Percentiles rank a stretch among this genome's conserved stretches.
These are phyloP conservation scores for Hyles vespertilio DNA, from an alignment of 1,140 invertebrate species.

Conservation along the genomic window DNA sequence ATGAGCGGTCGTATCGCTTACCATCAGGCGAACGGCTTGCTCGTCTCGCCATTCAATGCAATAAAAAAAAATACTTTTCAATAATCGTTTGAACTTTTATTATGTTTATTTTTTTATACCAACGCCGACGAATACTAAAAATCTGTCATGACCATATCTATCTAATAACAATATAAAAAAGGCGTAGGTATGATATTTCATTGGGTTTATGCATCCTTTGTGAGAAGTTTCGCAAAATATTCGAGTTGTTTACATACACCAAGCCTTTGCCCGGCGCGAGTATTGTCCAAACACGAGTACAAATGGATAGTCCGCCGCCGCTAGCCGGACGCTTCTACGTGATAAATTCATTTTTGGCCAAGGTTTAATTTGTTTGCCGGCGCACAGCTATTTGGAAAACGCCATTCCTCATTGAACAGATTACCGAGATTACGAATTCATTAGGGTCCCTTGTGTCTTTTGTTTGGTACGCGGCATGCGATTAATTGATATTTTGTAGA, in stretches of 20 bases:
- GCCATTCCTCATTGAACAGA: slow-evolving; percentile 73
- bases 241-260: slow-evolving; percentile 16
- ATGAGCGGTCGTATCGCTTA: too few relatives aligned
- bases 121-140: too few relatives aligned
- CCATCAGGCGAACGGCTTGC: too few relatives aligned
- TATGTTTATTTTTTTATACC: too few relatives aligned
- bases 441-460: slow-evolving; percentile 66
- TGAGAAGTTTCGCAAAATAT: background rate
- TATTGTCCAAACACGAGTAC: slow-evolving; percentile 38
- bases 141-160: too few relatives aligned
- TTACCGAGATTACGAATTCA: slow-evolving; percentile 73
- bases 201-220: too few relatives aligned
- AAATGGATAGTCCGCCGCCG: slow-evolving; percentile 47
- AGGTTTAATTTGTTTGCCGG: slow-evolving; percentile 70
- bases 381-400: slow-evolving; percentile 61
- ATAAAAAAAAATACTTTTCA: too few relatives aligned
- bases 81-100: too few relatives aligned
- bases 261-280: slow-evolving; percentile 12
- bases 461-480: slow-evolving; percentile 36
- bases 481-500: slow-evolving; percentile 61
- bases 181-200: too few relatives aligned
- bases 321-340: slow-evolving; percentile 31
- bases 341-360: slow-evolving; percentile 73
- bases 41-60: too few relatives aligned
- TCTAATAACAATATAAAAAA: too few relatives aligned